Evolutionary conservation across 1,140 invertebrate genomes (phyloP).

Genomic region (Dendroctonus ponderosae): DNA sequence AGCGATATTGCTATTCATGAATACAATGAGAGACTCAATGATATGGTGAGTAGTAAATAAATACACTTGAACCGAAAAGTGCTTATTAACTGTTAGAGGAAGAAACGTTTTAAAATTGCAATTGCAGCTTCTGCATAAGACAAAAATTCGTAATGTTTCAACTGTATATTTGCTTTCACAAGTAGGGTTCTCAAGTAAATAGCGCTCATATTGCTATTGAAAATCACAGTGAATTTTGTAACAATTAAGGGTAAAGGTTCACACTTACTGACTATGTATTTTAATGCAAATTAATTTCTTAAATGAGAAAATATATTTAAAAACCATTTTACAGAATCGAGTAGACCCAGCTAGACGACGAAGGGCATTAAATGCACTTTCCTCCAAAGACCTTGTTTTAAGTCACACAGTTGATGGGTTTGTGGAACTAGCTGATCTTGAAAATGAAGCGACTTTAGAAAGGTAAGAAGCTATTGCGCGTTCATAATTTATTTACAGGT

Average conservation of each 20-base stretch:
- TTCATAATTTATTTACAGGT: too few species aligned
- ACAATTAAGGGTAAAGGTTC: not conserved
- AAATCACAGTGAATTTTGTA: not conserved
- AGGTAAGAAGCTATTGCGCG: slow-evolving; percentile 1
- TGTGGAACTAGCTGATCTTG: slow-evolving; percentile 52
- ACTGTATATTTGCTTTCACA: too few species aligned
- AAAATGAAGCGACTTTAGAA: slow-evolving; percentile 34
- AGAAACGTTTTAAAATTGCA: not conserved
- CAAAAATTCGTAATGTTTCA: too few species aligned
- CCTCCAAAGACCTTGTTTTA: slow-evolving; percentile 48
- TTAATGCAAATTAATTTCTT: too few species aligned
- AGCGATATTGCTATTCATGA: slow-evolving; percentile 56
- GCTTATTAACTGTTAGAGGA: not conserved
- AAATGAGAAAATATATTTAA: too few species aligned
- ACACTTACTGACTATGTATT: too few species aligned
- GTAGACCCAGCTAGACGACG: slow-evolving; percentile 41
- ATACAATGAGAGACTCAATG: slow-evolving; percentile 51
- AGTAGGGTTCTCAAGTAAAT: too few species aligned
- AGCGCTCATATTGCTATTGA: too few species aligned
- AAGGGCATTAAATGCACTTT: slow-evolving; percentile 39
- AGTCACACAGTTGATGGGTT: slow-evolving; percentile 54
- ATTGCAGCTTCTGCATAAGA: too few species aligned
- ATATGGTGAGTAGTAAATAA: slow-evolving; percentile 45
- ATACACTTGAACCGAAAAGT: not conserved
- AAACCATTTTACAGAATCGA: slow-evolving; percentile 35